A percentile compares a stretch with the other conserved stretches of the same genome.
Evolutionary conservation across 1,140 invertebrate species (phyloP).

Genomic region (Cydia amplana): DNA sequence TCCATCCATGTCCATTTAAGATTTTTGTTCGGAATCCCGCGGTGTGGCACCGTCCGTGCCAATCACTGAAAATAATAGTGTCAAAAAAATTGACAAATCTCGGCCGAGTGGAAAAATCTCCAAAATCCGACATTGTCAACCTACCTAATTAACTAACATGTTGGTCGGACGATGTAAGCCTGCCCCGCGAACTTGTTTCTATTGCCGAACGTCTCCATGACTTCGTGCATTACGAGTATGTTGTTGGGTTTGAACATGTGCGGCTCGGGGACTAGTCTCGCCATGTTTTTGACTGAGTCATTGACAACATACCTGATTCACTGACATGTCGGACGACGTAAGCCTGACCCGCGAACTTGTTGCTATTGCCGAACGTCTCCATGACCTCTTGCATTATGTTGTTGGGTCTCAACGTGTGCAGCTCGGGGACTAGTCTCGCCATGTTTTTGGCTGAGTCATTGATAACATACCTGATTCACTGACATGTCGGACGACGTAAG

Average conservation of each 20-base stretch:
- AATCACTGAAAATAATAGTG: too few species aligned
- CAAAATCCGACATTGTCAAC: conserved; percentile 31
- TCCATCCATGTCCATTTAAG: too few species aligned
- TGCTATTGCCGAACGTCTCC: conserved; percentile 70
- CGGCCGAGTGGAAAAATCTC: too few species aligned
- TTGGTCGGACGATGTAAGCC: conserved; percentile 60
- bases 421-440: conserved; percentile 68
- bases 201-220: conserved; percentile 74
- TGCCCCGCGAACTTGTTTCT: conserved; percentile 58
- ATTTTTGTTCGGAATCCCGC: too few species aligned
- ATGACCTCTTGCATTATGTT: conserved; percentile 76
- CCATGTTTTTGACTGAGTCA: too few species aligned
- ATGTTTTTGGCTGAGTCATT: too few species aligned
- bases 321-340: conserved; percentile 69
- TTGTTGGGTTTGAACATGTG: conserved; percentile 67
- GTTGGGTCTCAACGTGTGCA: conserved; percentile 66
- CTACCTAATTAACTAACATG: conserved; percentile 57
- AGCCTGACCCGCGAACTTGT: conserved; percentile 61
- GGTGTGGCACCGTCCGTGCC: too few species aligned
- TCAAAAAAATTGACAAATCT: too few species aligned
- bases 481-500: conserved; percentile 67
- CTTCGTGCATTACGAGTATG: conserved; percentile 67
- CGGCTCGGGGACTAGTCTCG: conserved; percentile 66
- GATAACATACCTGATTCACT: conserved; percentile 46
- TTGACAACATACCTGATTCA: conserved; percentile 37